Conservation (phyloP, 2,888 invertebrate genomes). For the Trisateles emortualis region DNA sequence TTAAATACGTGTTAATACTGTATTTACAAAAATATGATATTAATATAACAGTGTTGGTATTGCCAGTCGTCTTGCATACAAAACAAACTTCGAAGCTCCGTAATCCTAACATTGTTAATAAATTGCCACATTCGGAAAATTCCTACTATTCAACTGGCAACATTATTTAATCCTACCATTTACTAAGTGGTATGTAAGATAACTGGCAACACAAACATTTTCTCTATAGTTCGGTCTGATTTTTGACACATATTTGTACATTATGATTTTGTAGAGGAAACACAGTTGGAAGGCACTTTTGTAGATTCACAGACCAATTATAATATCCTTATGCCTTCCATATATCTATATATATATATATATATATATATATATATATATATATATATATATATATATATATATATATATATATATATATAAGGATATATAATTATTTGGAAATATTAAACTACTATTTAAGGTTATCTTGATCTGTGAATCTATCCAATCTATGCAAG, state of each 20-base stretch:
- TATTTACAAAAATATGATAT: slow-evolving; percentile 76
- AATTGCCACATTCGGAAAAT: slow-evolving; percentile 1
- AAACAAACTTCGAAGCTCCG: background rate
- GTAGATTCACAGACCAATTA: slow-evolving; percentile 27
- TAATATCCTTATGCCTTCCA: background rate
- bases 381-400: too few relatives aligned
- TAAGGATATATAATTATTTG: too few relatives aligned
- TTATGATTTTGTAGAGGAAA: slow-evolving; percentile 56
- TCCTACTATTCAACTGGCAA: slow-evolving; percentile 2
- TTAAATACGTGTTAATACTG: slow-evolving; percentile 68
- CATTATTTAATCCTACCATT: slow-evolving; percentile 5
- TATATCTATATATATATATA: too few relatives aligned
- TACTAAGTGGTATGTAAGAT: slow-evolving; percentile 17
- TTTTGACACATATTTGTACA: slow-evolving; percentile 80
- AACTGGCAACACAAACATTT: slow-evolving; percentile 36
- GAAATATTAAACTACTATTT: too few relatives aligned
- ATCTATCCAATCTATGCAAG: slow-evolving; percentile 13
- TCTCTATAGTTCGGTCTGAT: slow-evolving; percentile 47
- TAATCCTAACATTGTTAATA: background rate
- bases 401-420: too few relatives aligned
- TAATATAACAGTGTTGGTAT: slow-evolving; percentile 41
- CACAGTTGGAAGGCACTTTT: slow-evolving; percentile 25
- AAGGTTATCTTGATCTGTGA: slow-evolving; percentile 24
- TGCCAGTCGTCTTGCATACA: slow-evolving; percentile 48
- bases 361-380: too few relatives aligned